A percentile compares a stretch with the other conserved stretches of the same genome.
phyloP scores from a whole-genome alignment of 2,888 invertebrate genomes.

The Carpatolechia fugitivella region DNA sequence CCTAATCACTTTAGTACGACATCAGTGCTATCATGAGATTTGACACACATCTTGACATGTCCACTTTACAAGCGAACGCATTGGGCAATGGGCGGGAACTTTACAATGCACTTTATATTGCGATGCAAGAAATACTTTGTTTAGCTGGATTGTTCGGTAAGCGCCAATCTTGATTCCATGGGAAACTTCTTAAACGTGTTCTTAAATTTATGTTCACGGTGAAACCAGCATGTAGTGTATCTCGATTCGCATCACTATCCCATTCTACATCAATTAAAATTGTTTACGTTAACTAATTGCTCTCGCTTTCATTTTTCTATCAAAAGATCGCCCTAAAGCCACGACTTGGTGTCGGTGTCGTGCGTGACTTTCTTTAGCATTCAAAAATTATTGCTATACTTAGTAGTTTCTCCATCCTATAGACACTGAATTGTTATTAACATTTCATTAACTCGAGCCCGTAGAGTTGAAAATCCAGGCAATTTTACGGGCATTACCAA shows the following conservation, averaged over 20 bases:
- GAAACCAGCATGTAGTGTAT: not conserved
- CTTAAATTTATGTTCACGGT: not conserved
- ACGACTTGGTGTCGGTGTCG: slow-evolving; percentile 16
- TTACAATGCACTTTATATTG: not conserved
- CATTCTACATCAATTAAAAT: slow-evolving; percentile 18
- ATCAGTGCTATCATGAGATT: too few relatives aligned
- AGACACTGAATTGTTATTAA: slow-evolving; percentile 14
- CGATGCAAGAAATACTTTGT: not conserved
- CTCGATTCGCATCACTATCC: slow-evolving; percentile 6
- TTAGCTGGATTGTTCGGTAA: not conserved
- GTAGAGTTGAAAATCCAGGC: slow-evolving; percentile 24
- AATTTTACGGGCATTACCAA: slow-evolving; percentile 29
- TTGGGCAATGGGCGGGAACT: too few relatives aligned
- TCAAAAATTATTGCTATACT: not conserved
- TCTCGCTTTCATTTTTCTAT: slow-evolving; percentile 30
- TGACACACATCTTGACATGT: too few relatives aligned
- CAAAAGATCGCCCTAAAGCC: slow-evolving; percentile 25
- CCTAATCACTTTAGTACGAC: too few relatives aligned
- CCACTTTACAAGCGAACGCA: too few relatives aligned
- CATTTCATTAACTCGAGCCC: slow-evolving; percentile 22
- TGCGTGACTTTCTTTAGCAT: slow-evolving; percentile 23
- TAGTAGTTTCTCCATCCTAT: slow-evolving; percentile 12
- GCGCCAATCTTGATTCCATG: not conserved
- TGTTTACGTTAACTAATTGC: slow-evolving; percentile 22
- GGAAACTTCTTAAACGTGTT: not conserved